Percentiles rank a stretch among this genome's conserved stretches.
Conservation (phyloP, 1,140 invertebrate species). For the Bombus pascuorum region DNA sequence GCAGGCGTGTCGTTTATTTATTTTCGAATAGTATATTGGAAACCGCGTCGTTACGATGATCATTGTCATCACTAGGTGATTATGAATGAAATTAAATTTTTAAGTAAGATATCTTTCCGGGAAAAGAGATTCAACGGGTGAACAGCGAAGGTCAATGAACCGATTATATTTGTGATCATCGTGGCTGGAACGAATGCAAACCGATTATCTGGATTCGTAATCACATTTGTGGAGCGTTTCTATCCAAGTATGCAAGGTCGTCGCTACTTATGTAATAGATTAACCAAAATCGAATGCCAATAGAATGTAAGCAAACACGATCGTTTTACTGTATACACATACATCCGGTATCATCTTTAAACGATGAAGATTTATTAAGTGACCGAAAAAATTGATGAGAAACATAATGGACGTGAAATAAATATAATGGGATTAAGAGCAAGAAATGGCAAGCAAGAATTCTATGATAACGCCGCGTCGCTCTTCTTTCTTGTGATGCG, state of each 20-base stretch:
- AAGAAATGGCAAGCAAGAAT: neutral
- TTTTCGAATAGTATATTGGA: neutral
- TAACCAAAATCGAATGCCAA: conserved; percentile 14
- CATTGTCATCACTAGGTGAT: too few species aligned
- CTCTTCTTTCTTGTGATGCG: neutral
- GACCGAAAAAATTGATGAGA: neutral
- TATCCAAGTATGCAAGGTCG: conserved; percentile 20
- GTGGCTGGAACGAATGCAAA: conserved; percentile 24
- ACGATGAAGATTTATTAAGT: neutral
- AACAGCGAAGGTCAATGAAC: conserved; percentile 34
- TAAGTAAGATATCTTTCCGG: neutral
- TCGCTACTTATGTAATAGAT: conserved; percentile 25
- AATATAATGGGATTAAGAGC: neutral
- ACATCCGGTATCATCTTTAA: neutral
- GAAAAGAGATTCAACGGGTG: neutral
- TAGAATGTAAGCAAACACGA: neutral
- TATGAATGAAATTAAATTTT: neutral
- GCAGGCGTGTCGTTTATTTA: neutral
- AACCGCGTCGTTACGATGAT: neutral
- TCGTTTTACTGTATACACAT: neutral
- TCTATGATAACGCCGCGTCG: neutral
- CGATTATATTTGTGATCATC: conserved; percentile 21
- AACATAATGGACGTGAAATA: neutral
- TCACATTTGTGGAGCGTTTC: conserved; percentile 13
- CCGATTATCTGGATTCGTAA: conserved; percentile 34